Evolutionary conservation across 2,797 vertebrate genomes (phyloP).

Genomic region (Spatula clypeata): DNA sequence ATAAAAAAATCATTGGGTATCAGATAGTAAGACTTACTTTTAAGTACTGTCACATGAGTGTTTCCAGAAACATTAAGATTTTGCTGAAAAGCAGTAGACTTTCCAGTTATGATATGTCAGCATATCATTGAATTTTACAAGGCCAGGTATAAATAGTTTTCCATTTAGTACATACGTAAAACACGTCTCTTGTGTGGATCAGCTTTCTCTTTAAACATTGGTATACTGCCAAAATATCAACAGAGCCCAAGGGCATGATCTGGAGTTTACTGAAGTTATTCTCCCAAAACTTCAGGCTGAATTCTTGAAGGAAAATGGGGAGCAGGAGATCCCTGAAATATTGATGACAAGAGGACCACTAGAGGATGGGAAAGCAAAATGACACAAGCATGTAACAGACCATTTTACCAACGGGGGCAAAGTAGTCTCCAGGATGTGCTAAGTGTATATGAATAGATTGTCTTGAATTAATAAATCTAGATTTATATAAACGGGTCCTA

Average conservation of each 20-base stretch:
- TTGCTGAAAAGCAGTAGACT: neutral
- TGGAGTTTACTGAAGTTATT: neutral
- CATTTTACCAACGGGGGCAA: neutral
- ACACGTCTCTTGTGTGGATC: neutral
- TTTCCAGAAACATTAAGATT: neutral
- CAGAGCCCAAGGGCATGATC: neutral
- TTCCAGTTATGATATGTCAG: neutral
- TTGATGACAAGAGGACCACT: neutral
- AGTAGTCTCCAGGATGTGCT: neutral
- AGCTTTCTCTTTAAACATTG: neutral
- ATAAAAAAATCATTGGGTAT: neutral
- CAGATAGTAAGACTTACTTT: neutral
- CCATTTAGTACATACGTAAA: neutral
- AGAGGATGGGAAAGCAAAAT: neutral
- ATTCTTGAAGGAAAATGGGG: neutral
- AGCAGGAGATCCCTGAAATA: neutral
- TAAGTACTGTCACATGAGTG: neutral
- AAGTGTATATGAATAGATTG: neutral
- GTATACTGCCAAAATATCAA: neutral
- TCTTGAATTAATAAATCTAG: conserved; percentile 17
- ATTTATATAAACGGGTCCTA: neutral
- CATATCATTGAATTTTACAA: neutral
- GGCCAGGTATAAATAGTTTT: neutral
- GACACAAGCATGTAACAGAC: neutral
- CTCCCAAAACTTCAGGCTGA: neutral